Conservation (phyloP, 2,797 vertebrate genomes). For the Sphaeramia orbicularis region DNA sequence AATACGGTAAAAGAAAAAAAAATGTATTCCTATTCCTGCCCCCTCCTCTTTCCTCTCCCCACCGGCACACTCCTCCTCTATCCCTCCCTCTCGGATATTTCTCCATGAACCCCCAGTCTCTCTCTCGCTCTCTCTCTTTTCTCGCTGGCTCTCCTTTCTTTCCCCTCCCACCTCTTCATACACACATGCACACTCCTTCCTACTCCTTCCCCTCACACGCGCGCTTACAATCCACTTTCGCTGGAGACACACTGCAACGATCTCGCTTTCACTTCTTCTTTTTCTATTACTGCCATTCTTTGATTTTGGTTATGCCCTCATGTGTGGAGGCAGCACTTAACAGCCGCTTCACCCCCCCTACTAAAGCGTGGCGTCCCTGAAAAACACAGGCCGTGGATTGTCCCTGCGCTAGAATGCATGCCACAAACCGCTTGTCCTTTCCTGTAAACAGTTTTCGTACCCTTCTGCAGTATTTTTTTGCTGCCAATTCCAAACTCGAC, state of each 20-base stretch:
- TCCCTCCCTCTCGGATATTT: constrained; percentile 81
- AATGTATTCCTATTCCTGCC: constrained; percentile 77
- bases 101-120: constrained; percentile 73
- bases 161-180: constrained; percentile 84
- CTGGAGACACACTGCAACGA: constrained; percentile 72
- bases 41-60: constrained; percentile 75
- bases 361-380: constrained; percentile 59
- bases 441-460: constrained; percentile 55
- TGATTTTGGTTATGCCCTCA: constrained; percentile 57
- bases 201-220: constrained; percentile 76
- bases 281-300: constrained; percentile 58
- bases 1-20: constrained; percentile 58
- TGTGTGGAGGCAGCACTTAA: constrained; percentile 46
- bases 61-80: constrained; percentile 81
- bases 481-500: constrained; percentile 27
- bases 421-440: constrained; percentile 66
- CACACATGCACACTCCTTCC: constrained; percentile 75
- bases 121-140: constrained; percentile 48
- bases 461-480: constrained; percentile 49
- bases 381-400: constrained; percentile 73
- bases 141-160: constrained; percentile 69
- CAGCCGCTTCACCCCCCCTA: constrained; percentile 50
- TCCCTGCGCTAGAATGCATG: constrained; percentile 69
- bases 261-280: constrained; percentile 56
- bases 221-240: constrained; percentile 77